Conservation (phyloP, 2,113 vertebrate genomes). For the Apteryx mantelli region DNA sequence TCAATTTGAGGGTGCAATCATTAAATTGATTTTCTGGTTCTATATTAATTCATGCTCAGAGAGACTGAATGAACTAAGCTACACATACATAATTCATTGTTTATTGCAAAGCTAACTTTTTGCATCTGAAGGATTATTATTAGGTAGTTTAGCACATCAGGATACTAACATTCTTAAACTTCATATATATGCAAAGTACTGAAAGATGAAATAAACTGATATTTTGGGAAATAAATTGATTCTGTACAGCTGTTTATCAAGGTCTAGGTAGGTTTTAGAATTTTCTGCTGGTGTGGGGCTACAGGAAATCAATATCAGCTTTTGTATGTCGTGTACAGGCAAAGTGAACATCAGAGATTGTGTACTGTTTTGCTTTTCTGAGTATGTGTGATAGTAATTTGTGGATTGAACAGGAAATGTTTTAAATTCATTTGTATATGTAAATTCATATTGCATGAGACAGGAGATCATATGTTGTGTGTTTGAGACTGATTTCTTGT, state of each 20-base stretch:
- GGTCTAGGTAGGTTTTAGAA: neutral
- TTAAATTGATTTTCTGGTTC: neutral
- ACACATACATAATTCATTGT: neutral
- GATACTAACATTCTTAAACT: neutral
- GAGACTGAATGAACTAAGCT: neutral
- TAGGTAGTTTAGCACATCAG: neutral
- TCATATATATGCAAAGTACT: neutral
- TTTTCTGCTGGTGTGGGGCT: neutral
- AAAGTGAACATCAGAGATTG: neutral
- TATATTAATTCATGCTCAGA: neutral
- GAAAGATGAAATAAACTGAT: neutral
- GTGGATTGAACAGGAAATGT: neutral
- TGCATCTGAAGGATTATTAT: neutral
- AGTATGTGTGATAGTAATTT: neutral
- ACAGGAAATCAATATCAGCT: neutral
- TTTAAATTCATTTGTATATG: neutral
- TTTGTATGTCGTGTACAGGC: neutral
- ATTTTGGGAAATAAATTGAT: neutral
- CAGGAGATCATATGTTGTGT: neutral
- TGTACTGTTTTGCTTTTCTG: neutral
- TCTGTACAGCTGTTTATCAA: neutral
- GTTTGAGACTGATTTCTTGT: neutral
- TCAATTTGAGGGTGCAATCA: neutral
- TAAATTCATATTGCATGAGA: neutral
- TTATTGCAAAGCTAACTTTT: neutral